A percentile compares a stretch with the other conserved stretches of the same genome.
Conservation (phyloP, 2,797 vertebrate species). For the Coluber constrictor region DNA sequence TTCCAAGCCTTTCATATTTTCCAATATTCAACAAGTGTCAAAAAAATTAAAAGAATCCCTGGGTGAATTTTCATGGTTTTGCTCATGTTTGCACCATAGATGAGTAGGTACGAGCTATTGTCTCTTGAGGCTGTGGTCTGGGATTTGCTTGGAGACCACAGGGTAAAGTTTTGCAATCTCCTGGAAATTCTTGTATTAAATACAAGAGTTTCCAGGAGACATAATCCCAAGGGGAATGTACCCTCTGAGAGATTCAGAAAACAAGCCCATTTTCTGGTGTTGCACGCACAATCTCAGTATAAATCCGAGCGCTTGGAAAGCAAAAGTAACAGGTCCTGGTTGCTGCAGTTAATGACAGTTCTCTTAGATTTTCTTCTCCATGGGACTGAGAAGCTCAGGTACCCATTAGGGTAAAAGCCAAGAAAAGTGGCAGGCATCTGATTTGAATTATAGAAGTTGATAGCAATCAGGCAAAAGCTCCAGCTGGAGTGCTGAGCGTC, state of each 20-base stretch:
- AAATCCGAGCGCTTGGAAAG: neutral
- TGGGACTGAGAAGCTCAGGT: neutral
- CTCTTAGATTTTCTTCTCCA: neutral
- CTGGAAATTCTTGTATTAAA: neutral
- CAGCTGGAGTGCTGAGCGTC: slow-evolving; percentile 7
- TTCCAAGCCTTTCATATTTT: neutral
- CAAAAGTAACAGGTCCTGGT: neutral
- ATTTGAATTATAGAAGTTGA: slow-evolving; percentile 28
- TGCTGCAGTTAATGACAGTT: neutral
- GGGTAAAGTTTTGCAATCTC: neutral
- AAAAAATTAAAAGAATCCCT: neutral
- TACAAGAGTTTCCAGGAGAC: neutral
- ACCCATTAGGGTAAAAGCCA: neutral
- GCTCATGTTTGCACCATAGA: neutral
- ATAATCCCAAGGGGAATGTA: neutral
- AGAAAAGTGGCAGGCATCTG: slow-evolving; percentile 12
- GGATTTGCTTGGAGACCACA: neutral
- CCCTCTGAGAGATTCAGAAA: neutral
- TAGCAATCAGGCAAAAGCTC: slow-evolving; percentile 24
- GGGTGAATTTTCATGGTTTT: neutral
- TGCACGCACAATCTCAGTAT: neutral
- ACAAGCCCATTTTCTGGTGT: neutral
- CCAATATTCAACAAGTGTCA: neutral
- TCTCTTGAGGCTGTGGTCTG: neutral
- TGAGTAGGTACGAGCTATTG: neutral